These are phyloP conservation scores for Sisyra nigra DNA, from an alignment of 2,888 invertebrate species.

Conservation along the genomic window DNA sequence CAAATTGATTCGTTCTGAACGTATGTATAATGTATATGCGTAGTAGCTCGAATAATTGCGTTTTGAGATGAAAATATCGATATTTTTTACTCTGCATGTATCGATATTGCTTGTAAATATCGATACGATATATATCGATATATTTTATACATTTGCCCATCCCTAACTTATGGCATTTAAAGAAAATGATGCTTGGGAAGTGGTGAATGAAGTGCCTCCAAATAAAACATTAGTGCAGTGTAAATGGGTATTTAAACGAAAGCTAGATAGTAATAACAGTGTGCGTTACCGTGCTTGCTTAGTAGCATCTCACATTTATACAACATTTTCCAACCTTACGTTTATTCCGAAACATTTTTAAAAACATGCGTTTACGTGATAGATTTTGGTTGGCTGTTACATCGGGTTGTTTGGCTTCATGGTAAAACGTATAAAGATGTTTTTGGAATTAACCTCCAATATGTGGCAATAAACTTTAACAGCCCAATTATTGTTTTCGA, in stretches of 20 bases:
- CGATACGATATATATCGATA: too few species aligned
- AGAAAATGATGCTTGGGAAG: background rate
- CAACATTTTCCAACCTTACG: background rate
- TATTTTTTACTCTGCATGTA: too few species aligned
- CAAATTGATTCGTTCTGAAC: too few species aligned
- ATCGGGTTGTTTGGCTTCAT: background rate
- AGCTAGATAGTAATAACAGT: conserved; percentile 1
- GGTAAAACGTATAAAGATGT: background rate
- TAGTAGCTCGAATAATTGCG: too few species aligned
- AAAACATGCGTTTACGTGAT: background rate
- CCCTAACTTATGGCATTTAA: background rate
- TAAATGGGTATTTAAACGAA: background rate
- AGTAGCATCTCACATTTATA: too few species aligned
- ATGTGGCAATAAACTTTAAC: too few species aligned
- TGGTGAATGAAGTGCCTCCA: background rate
- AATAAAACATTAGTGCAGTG: background rate
- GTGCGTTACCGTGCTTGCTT: background rate
- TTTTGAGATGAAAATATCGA: too few species aligned
- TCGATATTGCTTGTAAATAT: too few species aligned
- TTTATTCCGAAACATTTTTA: background rate
- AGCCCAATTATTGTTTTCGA: background rate
- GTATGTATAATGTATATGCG: too few species aligned
- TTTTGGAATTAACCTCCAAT: background rate
- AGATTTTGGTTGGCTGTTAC: background rate
- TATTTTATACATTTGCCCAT: too few species aligned